These are phyloP conservation scores for Clytia hemisphaerica DNA, from an alignment of 30 jellyfish, hydroid and myxozoan genomes.

Conservation along the genomic window DNA sequence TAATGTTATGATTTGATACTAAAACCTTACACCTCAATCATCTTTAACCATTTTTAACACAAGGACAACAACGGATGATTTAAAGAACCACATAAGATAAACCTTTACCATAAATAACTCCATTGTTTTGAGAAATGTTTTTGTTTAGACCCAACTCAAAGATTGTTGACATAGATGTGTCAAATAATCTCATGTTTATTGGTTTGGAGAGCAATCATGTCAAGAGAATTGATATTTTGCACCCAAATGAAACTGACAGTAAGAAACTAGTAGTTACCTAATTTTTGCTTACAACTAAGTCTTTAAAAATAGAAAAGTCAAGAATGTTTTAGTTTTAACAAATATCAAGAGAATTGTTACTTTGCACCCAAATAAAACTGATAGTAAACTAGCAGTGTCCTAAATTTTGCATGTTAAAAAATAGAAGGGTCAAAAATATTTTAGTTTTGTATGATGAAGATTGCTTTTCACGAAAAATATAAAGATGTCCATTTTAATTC, in stretches of 20 bases:
- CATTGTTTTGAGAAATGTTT: background rate
- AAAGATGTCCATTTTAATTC: no score
- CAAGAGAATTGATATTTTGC: conserved; percentile 49
- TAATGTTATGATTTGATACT: no score
- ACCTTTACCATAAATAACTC: no score
- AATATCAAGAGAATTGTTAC: conserved; percentile 39
- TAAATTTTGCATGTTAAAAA: background rate
- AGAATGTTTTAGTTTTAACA: background rate
- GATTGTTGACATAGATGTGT: conserved; percentile 59
- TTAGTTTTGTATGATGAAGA: no score
- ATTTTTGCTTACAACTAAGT: background rate
- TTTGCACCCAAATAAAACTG: conserved; percentile 52
- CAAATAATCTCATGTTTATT: conserved; percentile 67
- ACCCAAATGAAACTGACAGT: conserved; percentile 74
- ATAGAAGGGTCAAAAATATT: background rate
- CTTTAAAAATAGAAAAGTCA: background rate
- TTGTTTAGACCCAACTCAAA: conserved; percentile 59
- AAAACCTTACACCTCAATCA: no score
- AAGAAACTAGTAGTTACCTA: conserved; percentile 19
- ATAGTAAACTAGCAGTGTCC: conserved; percentile 30
- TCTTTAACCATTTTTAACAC: no score
- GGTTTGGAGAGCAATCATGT: conserved; percentile 66
- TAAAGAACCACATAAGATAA: no score
- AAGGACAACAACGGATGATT: no score
- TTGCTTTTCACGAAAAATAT: no score